These are phyloP conservation scores for Hypomecis atomaria DNA, from an alignment of 2,888 invertebrate genomes.

Conservation along the genomic window DNA sequence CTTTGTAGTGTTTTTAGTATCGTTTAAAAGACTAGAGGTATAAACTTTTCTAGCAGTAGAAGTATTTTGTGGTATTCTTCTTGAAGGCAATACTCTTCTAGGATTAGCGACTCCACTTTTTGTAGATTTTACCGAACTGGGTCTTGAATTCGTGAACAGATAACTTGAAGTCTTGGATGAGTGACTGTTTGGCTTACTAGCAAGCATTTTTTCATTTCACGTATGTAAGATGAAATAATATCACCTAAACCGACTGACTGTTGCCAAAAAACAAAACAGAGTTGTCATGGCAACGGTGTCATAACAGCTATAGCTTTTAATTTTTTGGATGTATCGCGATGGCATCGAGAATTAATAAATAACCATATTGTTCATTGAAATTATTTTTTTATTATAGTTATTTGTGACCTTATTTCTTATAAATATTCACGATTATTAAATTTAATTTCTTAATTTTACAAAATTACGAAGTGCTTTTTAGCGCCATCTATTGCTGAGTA, in stretches of 20 bases:
- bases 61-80: slow-evolving; percentile 41
- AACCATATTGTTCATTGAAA: background rate
- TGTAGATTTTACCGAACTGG: slow-evolving; percentile 37
- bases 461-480: too few relatives aligned
- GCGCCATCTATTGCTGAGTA: too few relatives aligned
- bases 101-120: slow-evolving; percentile 46
- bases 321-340: background rate
- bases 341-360: background rate
- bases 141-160: slow-evolving; percentile 31
- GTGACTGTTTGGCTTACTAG: slow-evolving; percentile 21
- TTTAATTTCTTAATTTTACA: too few relatives aligned
- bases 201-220: slow-evolving; percentile 35
- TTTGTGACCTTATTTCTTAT: too few relatives aligned
- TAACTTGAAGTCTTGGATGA: slow-evolving; percentile 34
- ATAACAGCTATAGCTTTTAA: slow-evolving; percentile 5
- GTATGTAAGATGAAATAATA: background rate
- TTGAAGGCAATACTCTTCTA: slow-evolving; percentile 60
- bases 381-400: background rate
- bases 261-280: slow-evolving; percentile 27
- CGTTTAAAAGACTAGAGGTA: slow-evolving; percentile 55
- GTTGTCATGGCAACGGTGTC: slow-evolving; percentile 47
- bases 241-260: background rate
- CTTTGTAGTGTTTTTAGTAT: slow-evolving; percentile 34
- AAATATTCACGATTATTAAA: too few relatives aligned
- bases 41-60: slow-evolving; percentile 56